Evolutionary conservation across 2,113 vertebrate genomes (phyloP), one percentile per base, ranked within the genome.

Genomic region (Glaucomys volans): DNA sequence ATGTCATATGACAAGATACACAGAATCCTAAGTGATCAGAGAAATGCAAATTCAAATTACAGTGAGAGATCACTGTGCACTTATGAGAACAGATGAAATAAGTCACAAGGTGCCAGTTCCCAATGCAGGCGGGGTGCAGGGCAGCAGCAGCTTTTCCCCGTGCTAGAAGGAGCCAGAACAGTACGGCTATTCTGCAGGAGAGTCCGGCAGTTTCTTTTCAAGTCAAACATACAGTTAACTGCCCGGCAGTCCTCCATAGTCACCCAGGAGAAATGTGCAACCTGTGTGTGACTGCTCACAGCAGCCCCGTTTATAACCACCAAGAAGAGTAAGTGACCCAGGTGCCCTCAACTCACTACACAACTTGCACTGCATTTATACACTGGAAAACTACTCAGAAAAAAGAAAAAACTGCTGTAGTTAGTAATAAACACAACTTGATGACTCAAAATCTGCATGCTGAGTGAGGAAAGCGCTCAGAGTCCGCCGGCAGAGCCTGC

Each of bases 71-170:
- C 35, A 20, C 40, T 26, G 1, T 1, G 1, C 4, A 35, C 8
- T 18, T 3, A 30, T 2, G 42, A 59, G 26, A 47, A 22, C 2
- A 28, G 4, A 77, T 32, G 16, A 52, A 42, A 17, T 26, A 24
- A 24, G 47, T 28, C 18, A 28, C 5, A 74, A 40, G 17, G 1
- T 1, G 57, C 9, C 8, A 26, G 7, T 20, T 28, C 62, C 42
- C 59, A 1, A 5, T 4, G 35, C 35, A 32, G 52, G 16, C 4
- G 14, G 74, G 6, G 4, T 42, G 32, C n/a, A 10, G 54, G 10
- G 10, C 35, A 35, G 1, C 66, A 54, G 67, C 44, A 10, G 7
- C 44, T 50, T 62, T 62, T 47, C 44, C n/a, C 0, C 4, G 0
- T 28, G 16, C 85, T 52, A 17, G 74, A 35, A 40, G 50, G 59